A percentile compares a stretch with the other conserved stretches of the same genome.
These are phyloP conservation scores for Physeter macrocephalus DNA, from an alignment of 2,113 vertebrate species.

Conservation along the genomic window DNA sequence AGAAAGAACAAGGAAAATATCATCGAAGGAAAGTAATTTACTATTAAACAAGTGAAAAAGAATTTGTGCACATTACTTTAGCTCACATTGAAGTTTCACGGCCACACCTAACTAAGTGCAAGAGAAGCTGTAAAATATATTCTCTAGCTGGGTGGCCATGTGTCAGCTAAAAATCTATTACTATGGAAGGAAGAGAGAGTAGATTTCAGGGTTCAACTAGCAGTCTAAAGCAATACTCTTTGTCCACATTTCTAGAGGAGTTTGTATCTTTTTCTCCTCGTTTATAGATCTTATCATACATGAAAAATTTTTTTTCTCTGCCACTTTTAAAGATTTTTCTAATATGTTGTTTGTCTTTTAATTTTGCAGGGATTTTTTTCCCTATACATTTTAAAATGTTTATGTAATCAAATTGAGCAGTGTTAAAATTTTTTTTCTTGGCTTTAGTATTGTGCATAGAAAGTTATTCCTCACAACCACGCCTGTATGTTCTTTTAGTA, in stretches of 20 bases:
- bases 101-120: background rate
- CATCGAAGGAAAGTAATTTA: background rate
- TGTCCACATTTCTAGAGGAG: background rate
- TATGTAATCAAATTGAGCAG: background rate
- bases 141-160: background rate
- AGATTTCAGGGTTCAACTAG: background rate
- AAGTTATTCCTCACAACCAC: background rate
- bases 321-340: background rate
- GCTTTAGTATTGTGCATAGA: background rate
- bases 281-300: background rate
- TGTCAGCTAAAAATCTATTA: background rate
- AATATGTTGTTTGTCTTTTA: background rate
- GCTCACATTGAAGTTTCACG: background rate
- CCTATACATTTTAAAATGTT: background rate
- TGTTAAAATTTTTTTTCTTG: background rate
- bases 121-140: background rate
- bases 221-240: background rate
- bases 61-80: background rate
- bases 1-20: background rate
- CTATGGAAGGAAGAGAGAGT: background rate
- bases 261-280: background rate
- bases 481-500: background rate
- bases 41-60: conserved; percentile 19
- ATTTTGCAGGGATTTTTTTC: background rate
- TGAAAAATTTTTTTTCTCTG: background rate